Base-by-base conservation (phyloP, 2,797 vertebrate genomes). In the Taeniopygia guttata region DNA sequence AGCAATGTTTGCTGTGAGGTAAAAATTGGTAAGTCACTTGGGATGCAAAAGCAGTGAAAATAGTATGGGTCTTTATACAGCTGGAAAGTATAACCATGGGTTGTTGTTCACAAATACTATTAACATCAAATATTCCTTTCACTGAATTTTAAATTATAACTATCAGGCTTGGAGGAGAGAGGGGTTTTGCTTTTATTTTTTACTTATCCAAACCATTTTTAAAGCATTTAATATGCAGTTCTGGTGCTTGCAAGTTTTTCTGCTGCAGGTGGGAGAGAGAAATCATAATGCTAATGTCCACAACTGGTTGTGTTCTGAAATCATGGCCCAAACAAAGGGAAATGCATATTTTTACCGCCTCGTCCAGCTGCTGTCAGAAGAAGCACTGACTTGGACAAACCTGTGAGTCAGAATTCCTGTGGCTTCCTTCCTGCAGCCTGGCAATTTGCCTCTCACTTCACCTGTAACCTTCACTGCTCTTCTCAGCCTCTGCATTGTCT, bases 341-440 rank as follows among this genome's bases (percentile, higher is more conserved):
- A 89, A 45, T 78, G 58, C 73, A 23, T 73, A 59, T 73, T 68
- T 93, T 89, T 68, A 40, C 43, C 75, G 67, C 54, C 73, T 95
- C 69, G 91, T 54, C 56, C 55, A 81, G 73, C 79, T 80, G 70
- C 76, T 20, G 13, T 85, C 93, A 78, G 66, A 72, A 94, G 91
- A 58, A 93, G 29, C 84, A 72, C 66, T 90, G 84, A 89, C 59
- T 93, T 82, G 89, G 73, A 78, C 82, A 56, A 84, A 96, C 89
- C 87, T 86, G 76, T 90, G 92, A 94, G 45, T 96, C 93, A 95
- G 78, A 92, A 90, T 93, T 90, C 89, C 63, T 85, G 38, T 27
- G 9, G 45, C 55, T 94, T 92, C 89, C 79, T 93, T 95, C 45
- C 83, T 94, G 83, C 77, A 91, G 80, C 80, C 63, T 40, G 67